Evolutionary conservation across 2,888 invertebrate genomes (phyloP).

Genomic region (Rhorus exstirpatorius): DNA sequence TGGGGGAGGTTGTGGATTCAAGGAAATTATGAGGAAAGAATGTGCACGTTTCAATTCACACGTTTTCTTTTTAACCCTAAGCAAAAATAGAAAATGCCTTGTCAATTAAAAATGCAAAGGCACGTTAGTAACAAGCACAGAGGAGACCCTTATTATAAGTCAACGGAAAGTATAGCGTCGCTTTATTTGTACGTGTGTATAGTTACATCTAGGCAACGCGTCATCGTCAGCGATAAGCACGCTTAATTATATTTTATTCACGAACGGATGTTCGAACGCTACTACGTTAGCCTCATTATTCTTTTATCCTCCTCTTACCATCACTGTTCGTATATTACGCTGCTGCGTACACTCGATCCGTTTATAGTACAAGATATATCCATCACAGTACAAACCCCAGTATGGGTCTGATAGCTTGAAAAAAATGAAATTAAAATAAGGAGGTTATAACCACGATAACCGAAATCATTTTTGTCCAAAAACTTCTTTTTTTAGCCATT

Average conservation of each 20-base stretch:
- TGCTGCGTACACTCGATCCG: background rate
- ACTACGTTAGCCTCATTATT: conserved; percentile 64
- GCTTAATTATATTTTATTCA: conserved; percentile 66
- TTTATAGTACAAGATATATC: no score
- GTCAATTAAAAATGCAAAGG: conserved; percentile 11
- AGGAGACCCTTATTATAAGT: conserved; percentile 28
- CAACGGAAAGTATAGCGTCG: background rate
- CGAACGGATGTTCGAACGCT: conserved; percentile 56
- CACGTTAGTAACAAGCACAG: background rate
- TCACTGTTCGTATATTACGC: conserved; percentile 42
- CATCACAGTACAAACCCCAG: no score
- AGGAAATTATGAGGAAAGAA: no score
- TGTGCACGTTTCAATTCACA: background rate
- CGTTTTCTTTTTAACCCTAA: background rate
- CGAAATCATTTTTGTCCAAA: no score
- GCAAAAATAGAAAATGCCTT: conserved; percentile 36
- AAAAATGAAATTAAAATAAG: no score
- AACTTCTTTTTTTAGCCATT: no score
- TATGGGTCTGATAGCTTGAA: no score
- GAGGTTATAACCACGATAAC: no score
- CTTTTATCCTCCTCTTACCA: conserved; percentile 57
- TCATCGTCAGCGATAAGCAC: conserved; percentile 40
- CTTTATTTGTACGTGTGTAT: background rate
- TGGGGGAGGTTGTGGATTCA: no score
- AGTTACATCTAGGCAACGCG: background rate